Conservation (phyloP, 2,797 vertebrate species). For the Erpetoichthys calabaricus region DNA sequence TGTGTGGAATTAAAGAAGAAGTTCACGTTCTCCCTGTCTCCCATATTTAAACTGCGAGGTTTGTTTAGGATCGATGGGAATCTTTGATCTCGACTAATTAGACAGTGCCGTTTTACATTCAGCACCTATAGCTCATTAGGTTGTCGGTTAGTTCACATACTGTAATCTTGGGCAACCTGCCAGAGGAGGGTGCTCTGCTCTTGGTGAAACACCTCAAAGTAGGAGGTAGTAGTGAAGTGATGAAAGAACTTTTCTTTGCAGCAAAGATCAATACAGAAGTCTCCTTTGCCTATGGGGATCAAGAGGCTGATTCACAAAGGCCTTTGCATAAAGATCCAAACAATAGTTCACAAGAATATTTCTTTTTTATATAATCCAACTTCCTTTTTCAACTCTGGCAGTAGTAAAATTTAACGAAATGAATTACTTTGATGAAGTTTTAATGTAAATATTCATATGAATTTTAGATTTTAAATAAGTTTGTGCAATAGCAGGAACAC, state of each 20-base stretch:
- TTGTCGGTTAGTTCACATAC: slow-evolving; percentile 37
- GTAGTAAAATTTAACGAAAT: slow-evolving; percentile 10
- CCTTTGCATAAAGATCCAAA: slow-evolving; percentile 57
- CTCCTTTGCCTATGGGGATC: slow-evolving; percentile 51
- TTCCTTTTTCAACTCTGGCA: slow-evolving; percentile 8
- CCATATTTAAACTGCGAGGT: slow-evolving; percentile 53
- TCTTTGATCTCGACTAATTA: slow-evolving; percentile 65
- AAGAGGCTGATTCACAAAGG: slow-evolving; percentile 53
- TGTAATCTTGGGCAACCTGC: slow-evolving; percentile 58
- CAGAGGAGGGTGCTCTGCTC: slow-evolving; percentile 63
- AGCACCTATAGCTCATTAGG: slow-evolving; percentile 50
- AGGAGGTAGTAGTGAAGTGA: slow-evolving; percentile 45
- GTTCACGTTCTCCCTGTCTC: slow-evolving; percentile 33
- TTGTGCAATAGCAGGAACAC: slow-evolving; percentile 7
- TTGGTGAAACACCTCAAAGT: slow-evolving; percentile 46
- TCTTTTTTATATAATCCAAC: slow-evolving; percentile 25
- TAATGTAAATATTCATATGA: slow-evolving; percentile 6
- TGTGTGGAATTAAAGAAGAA: slow-evolving; percentile 24
- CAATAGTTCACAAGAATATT: slow-evolving; percentile 47
- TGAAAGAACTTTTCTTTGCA: slow-evolving; percentile 48
- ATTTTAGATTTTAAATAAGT: slow-evolving; percentile 7
- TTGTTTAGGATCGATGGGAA: slow-evolving; percentile 53
- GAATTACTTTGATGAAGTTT: slow-evolving; percentile 2
- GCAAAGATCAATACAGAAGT: slow-evolving; percentile 47
- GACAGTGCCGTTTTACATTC: slow-evolving; percentile 37